A percentile compares a stretch with the other conserved stretches of the same genome.
Conservation (phyloP, 2,113 vertebrate species). For the Copsychus sechellarum region DNA sequence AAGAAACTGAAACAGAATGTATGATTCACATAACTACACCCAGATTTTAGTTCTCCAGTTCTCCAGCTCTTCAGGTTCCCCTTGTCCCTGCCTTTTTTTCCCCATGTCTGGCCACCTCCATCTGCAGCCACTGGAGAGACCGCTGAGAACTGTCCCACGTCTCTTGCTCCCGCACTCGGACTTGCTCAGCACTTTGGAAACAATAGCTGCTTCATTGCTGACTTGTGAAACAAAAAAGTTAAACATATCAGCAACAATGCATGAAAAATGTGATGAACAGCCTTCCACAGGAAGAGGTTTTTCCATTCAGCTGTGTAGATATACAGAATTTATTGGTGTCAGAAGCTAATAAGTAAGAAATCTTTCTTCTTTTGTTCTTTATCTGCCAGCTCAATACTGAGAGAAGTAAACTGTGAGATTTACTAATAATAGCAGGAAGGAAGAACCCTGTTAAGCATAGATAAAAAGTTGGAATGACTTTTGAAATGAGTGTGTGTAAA, state of each 20-base stretch:
- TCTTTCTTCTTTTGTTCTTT: background rate
- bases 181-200: constrained; percentile 59
- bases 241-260: constrained; percentile 35
- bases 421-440: constrained; percentile 58
- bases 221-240: constrained; percentile 30
- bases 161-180: background rate
- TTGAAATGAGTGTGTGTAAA: background rate
- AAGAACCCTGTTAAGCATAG: constrained; percentile 43
- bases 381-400: background rate
- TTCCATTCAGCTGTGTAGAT: background rate
- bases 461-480: constrained; percentile 8
- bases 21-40: background rate
- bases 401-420: background rate
- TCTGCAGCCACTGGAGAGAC: background rate
- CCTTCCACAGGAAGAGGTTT: constrained; percentile 5
- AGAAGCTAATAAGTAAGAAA: constrained; percentile 2
- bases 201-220: constrained; percentile 51
- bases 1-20: background rate
- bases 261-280: constrained; percentile 45
- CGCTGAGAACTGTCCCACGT: background rate
- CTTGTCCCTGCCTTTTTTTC: background rate
- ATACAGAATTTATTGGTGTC: background rate
- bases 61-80: background rate
- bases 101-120: background rate
- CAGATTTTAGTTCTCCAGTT: background rate